These are phyloP conservation scores for Mustela lutreola DNA, from an alignment of 2,113 vertebrate species.

Conservation along the genomic window DNA sequence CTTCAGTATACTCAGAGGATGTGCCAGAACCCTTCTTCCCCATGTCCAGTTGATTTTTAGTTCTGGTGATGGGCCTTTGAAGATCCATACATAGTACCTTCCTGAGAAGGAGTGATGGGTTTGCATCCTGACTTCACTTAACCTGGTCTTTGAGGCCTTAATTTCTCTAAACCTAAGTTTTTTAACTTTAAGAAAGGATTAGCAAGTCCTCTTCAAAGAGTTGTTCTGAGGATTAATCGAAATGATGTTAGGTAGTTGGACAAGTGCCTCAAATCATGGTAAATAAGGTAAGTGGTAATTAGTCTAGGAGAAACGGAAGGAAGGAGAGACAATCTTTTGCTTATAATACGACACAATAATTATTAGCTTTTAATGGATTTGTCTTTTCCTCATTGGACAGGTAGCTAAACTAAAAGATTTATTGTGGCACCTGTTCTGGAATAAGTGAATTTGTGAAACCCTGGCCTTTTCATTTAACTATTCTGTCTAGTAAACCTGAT, in stretches of 20 bases:
- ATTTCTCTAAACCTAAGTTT: background rate
- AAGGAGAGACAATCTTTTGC: background rate
- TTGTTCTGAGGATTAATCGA: background rate
- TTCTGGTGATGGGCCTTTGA: background rate
- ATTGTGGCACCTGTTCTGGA: background rate
- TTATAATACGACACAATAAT: background rate
- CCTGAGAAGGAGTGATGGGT: background rate
- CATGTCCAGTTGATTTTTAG: background rate
- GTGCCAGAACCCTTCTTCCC: background rate
- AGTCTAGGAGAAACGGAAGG: background rate
- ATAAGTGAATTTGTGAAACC: background rate
- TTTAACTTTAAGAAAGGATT: background rate
- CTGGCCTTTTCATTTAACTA: background rate
- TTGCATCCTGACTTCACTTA: background rate
- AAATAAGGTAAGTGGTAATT: background rate
- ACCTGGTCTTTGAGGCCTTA: background rate
- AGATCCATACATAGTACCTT: background rate
- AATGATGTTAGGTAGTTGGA: background rate
- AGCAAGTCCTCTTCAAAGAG: background rate
- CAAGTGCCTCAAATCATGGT: background rate
- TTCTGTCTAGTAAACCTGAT: background rate
- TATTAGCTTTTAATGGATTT: constrained; percentile 17
- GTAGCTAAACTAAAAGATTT: background rate
- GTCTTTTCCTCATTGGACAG: background rate
- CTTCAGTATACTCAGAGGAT: background rate